Conservation (phyloP, 2,888 invertebrate species). For the Abscondita cerata region DNA sequence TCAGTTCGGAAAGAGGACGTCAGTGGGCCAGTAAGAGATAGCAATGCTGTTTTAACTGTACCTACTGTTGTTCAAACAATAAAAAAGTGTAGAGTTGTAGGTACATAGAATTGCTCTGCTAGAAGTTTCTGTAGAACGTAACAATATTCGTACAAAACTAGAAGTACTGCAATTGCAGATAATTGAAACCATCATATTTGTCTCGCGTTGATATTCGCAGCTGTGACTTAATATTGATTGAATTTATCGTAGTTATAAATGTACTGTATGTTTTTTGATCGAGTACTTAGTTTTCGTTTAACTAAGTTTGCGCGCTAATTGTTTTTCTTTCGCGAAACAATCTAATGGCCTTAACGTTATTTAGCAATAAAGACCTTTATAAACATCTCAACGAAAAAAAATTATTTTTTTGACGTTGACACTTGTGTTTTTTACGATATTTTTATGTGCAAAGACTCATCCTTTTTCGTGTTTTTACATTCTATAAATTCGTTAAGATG, state of each 20-base stretch:
- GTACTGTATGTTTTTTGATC: too few relatives aligned
- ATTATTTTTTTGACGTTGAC: too few relatives aligned
- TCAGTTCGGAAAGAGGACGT: conserved; percentile 49
- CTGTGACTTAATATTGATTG: too few relatives aligned
- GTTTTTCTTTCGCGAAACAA: not conserved
- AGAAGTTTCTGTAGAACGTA: not conserved
- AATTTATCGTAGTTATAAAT: too few relatives aligned
- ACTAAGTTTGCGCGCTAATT: too few relatives aligned
- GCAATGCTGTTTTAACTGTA: conserved; percentile 75
- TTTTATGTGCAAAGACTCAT: too few relatives aligned
- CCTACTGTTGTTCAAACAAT: conserved; percentile 65
- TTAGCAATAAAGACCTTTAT: not conserved
- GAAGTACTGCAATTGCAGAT: not conserved
- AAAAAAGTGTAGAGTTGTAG: conserved; percentile 43
- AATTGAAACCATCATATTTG: not conserved
- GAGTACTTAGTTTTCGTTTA: too few relatives aligned
- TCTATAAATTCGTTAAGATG: too few relatives aligned
- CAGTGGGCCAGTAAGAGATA: conserved; percentile 69
- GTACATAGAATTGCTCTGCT: conserved; percentile 13
- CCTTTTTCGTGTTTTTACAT: too few relatives aligned
- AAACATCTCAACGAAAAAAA: too few relatives aligned
- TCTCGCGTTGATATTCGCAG: too few relatives aligned
- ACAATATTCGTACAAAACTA: not conserved
- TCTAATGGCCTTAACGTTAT: conserved; percentile 6
- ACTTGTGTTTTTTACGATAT: too few relatives aligned